phyloP scores from a whole-genome alignment of 2,113 vertebrate genomes.

The Nyctereutes procyonoides region DNA sequence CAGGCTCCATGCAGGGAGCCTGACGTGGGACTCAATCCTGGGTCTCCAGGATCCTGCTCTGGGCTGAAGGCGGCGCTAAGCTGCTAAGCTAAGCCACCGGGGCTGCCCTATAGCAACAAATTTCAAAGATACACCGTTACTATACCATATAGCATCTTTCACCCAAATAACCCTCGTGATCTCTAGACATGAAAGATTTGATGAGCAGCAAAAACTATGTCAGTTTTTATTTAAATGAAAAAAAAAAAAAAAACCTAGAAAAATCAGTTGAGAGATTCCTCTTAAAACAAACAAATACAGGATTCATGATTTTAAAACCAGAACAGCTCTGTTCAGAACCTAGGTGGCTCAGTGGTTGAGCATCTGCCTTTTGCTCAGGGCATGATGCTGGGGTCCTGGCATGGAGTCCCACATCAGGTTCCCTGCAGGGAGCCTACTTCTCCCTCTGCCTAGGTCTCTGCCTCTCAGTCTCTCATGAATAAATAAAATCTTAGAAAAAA shows the following conservation, averaged over 20 bases:
- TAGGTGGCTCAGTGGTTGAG: neutral
- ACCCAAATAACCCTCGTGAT: neutral
- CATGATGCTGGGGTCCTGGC: too few relatives aligned
- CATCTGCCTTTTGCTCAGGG: too few relatives aligned
- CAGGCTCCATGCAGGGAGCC: too few relatives aligned
- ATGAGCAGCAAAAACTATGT: neutral
- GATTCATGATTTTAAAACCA: neutral
- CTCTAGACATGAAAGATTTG: neutral
- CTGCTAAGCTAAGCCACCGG: too few relatives aligned
- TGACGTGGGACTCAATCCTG: too few relatives aligned
- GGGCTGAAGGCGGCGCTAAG: too few relatives aligned
- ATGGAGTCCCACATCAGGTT: too few relatives aligned
- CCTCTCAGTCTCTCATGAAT: too few relatives aligned
- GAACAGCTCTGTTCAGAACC: conserved; percentile 11
- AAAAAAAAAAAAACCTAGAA: neutral
- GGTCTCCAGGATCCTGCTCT: too few relatives aligned
- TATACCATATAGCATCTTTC: neutral
- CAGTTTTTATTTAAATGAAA: neutral
- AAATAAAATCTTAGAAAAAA: too few relatives aligned
- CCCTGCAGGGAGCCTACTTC: too few relatives aligned
- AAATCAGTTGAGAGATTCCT: neutral
- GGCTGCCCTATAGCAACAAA: neutral
- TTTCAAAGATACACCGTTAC: neutral
- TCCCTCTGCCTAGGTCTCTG: too few relatives aligned
- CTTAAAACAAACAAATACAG: neutral